A percentile compares a stretch with the other conserved stretches of the same genome.
Conservation (phyloP, 2,888 invertebrate genomes). For the Phymatocera aterrima region DNA sequence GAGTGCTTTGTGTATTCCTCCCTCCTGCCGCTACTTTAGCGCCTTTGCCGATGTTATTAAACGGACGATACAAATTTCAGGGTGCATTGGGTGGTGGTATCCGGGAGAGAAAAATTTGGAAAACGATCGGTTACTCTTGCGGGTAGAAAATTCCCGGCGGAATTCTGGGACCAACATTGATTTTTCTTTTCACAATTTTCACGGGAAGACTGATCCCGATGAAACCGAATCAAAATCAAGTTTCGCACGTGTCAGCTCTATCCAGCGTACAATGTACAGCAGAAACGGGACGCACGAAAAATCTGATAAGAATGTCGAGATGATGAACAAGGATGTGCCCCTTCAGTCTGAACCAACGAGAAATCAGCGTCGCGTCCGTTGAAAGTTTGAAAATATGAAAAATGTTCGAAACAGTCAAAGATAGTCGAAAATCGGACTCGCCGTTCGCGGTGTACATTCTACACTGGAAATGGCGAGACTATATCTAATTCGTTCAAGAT, state of each 20-base stretch:
- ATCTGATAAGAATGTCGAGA: not conserved
- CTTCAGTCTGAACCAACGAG: not conserved
- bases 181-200: too few species aligned
- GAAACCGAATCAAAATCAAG: too few species aligned
- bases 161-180: too few species aligned
- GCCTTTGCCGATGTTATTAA: conserved; percentile 1
- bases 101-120: not conserved
- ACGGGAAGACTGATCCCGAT: too few species aligned
- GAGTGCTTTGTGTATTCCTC: conserved; percentile 1
- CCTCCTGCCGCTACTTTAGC: not conserved
- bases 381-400: not conserved
- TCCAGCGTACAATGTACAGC: too few species aligned
- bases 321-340: not conserved
- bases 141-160: too few species aligned
- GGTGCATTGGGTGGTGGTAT: not conserved
- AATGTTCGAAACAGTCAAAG: not conserved
- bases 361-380: not conserved
- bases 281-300: not conserved
- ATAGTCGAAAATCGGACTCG: not conserved
- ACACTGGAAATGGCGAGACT: too few species aligned
- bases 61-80: conserved; percentile 1
- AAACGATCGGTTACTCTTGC: too few species aligned
- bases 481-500: too few species aligned
- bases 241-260: too few species aligned
- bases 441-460: not conserved